Evolutionary conservation across 2,888 invertebrate species (phyloP).

Genomic region (Orchesella flavescens): DNA sequence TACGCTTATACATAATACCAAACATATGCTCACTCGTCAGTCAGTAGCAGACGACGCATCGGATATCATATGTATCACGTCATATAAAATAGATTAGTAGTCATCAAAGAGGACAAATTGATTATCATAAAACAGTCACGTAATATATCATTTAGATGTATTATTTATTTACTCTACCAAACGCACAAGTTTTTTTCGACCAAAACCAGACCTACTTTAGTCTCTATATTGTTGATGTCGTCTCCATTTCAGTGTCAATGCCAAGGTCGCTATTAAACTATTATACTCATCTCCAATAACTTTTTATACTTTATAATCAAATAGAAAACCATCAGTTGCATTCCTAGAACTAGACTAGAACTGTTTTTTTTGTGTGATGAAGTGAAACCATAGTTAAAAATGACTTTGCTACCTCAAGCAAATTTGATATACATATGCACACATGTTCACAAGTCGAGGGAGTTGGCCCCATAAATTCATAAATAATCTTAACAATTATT

Average conservation of each 20-base stretch:
- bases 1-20: background rate
- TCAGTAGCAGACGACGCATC: too few relatives aligned
- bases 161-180: background rate
- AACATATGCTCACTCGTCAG: slow-evolving; percentile 8
- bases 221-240: slow-evolving; percentile 35
- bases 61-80: background rate
- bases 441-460: slow-evolving; percentile 11
- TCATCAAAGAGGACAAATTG: slow-evolving; percentile 20
- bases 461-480: slow-evolving; percentile 50
- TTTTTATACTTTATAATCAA: background rate
- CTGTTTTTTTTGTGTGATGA: too few relatives aligned
- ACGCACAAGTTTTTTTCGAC: background rate
- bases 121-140: slow-evolving; percentile 18
- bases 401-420: background rate
- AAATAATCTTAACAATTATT: background rate
- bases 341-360: too few relatives aligned
- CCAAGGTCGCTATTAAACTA: slow-evolving; percentile 30
- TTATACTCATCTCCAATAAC: too few relatives aligned
- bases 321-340: background rate
- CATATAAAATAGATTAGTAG: background rate
- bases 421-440: too few relatives aligned
- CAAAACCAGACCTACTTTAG: slow-evolving; percentile 33
- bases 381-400: too few relatives aligned
- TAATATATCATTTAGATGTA: background rate
- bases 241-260: slow-evolving; percentile 51